Evolutionary conservation across 2,888 invertebrate genomes (phyloP), one percentile per base, ranked within the genome.

Genomic region (Diaperis boleti): DNA sequence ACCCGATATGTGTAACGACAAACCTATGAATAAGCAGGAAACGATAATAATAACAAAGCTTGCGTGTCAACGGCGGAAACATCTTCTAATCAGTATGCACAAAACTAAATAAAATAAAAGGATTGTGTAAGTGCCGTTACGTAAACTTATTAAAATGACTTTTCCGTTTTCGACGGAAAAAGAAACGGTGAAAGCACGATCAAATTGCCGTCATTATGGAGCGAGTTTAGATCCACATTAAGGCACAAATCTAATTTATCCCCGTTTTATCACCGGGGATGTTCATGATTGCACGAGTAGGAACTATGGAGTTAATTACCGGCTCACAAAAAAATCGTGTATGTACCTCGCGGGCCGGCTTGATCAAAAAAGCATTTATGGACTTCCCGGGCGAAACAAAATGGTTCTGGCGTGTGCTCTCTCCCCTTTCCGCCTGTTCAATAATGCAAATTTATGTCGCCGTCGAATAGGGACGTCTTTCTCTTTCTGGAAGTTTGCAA

Each of bases 231-330:
- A 31, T n/a, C 17, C n/a, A 47, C 15, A 15, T 47, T 29, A 49
- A 18, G 14, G n/a, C 33, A 15, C 33, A 49, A 49, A 49, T 49
- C 35, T 49, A 49, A 49, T 49, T 35, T 49, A 49, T 49, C 49
- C 49, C 49, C 37, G 22, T 52, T 52, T 52, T 52, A 52, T 49
- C 52, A 39, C 39, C 6, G 13, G 39, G 52, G 37, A 39, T 37
- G 52, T 52, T 52, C 52, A 52, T 39, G 52, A 52, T 52, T 52
- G 39, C 52, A 52, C 37, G 52, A 52, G 37, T 52, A 52, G 50
- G 39, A 52, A 52, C 52, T 52, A 49, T 49, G 42, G 41, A n/a
- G n/a, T n/a, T n/a, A n/a, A n/a, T n/a, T n/a, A n/a, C n/a, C n/a
- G n/a, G n/a, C n/a, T n/a, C n/a, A n/a, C n/a, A n/a, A n/a, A n/a